Evolutionary conservation across 2,113 vertebrate species (phyloP).

Genomic region (Hypocryptadius cinnamomeus): DNA sequence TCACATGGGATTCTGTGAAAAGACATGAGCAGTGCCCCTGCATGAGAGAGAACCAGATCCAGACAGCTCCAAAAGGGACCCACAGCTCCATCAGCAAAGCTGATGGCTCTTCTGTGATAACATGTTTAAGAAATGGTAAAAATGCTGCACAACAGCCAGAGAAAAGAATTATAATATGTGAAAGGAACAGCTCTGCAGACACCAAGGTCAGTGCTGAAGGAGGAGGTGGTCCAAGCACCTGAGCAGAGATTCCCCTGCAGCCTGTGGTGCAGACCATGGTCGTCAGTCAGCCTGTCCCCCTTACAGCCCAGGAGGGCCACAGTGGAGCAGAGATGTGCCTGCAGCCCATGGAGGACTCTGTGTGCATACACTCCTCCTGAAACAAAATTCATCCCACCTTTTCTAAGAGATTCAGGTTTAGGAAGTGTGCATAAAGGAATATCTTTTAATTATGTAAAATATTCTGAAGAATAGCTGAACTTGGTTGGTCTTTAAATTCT

Average conservation of each 20-base stretch:
- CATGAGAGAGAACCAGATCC: not conserved
- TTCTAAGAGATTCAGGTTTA: not conserved
- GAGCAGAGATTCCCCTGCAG: not conserved
- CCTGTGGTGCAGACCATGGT: not conserved
- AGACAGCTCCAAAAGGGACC: not conserved
- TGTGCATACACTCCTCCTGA: not conserved
- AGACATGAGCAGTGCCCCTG: not conserved
- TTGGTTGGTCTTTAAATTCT: not conserved
- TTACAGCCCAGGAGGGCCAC: not conserved
- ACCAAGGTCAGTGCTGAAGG: not conserved
- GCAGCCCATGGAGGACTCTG: not conserved
- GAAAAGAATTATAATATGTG: not conserved
- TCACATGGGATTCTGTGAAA: not conserved
- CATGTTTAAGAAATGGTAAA: not conserved
- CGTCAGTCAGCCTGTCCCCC: not conserved
- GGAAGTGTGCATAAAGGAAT: not conserved
- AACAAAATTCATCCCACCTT: not conserved
- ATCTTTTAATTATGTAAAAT: not conserved
- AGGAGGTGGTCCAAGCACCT: not conserved
- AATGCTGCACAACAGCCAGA: not conserved
- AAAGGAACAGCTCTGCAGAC: not conserved
- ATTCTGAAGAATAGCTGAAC: not conserved
- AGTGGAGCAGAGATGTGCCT: fast-evolving
- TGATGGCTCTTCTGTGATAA: not conserved
- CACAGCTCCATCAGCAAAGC: not conserved